Percentiles rank a stretch among this genome's conserved stretches.
These are phyloP conservation scores for Zaprionus inermis DNA, from an alignment of 1,140 invertebrate genomes.

Conservation along the genomic window DNA sequence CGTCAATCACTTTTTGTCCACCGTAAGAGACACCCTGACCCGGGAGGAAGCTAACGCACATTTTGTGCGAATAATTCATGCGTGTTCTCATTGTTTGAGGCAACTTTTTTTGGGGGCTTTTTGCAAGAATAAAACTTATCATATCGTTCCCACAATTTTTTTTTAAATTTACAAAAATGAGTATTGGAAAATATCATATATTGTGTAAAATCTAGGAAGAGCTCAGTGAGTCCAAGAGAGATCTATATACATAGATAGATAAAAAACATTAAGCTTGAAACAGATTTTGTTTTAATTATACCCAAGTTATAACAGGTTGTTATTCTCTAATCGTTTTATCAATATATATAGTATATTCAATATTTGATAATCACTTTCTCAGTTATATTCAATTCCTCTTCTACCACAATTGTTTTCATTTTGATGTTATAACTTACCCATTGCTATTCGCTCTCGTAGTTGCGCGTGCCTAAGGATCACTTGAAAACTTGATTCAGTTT, in stretches of 20 bases:
- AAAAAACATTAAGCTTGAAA: no score
- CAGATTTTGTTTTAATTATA: no score
- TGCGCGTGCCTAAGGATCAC: constrained; percentile 11
- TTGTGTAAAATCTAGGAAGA: no score
- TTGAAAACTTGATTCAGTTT: constrained; percentile 9
- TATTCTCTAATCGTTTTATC: no score
- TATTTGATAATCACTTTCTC: background rate
- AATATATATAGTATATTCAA: no score
- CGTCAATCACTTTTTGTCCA: constrained; percentile 45
- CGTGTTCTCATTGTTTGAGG: constrained; percentile 4
- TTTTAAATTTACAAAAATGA: no score
- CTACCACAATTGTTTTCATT: background rate
- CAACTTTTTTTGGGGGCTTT: background rate
- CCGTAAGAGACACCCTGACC: constrained; percentile 7
- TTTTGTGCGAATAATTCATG: constrained; percentile 36
- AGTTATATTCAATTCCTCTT: background rate
- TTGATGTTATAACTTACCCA: constrained; percentile 23
- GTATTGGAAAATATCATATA: no score
- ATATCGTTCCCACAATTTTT: background rate
- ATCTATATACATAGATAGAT: no score
- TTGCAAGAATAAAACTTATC: background rate
- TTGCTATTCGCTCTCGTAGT: background rate
- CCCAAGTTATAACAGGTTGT: no score
- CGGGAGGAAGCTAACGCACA: constrained; percentile 10
- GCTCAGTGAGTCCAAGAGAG: no score